phyloP scores from a whole-genome alignment of 2,888 invertebrate genomes.

The Apamea sordens region DNA sequence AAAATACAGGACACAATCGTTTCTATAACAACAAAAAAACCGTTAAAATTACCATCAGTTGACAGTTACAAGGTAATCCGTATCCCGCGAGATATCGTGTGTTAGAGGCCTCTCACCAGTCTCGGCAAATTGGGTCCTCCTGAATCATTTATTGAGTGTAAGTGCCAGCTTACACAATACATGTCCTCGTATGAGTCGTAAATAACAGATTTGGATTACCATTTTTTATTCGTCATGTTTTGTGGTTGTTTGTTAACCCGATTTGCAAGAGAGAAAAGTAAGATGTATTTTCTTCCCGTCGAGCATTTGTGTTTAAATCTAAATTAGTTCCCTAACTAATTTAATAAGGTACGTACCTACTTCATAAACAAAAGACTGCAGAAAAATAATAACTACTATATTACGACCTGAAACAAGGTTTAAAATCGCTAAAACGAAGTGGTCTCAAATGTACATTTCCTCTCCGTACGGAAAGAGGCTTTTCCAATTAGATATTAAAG shows the following conservation, averaged over 20 bases:
- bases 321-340: no score
- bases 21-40: background rate
- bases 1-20: background rate
- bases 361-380: background rate
- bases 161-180: conserved; percentile 43
- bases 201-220: conserved; percentile 25
- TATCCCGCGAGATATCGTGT: conserved; percentile 10
- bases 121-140: conserved; percentile 60
- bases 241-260: background rate
- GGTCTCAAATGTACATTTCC: background rate
- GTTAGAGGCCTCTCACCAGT: conserved; percentile 29
- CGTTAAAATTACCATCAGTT: conserved; percentile 6
- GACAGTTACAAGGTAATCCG: background rate
- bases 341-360: background rate
- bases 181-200: conserved; percentile 9
- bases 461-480: no score
- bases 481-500: background rate
- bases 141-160: conserved; percentile 63
- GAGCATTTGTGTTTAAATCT: background rate
- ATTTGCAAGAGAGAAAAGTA: background rate
- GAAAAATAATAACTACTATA: background rate
- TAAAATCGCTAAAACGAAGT: background rate
- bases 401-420: background rate
- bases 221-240: background rate
- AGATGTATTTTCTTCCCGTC: background rate